Base-by-base conservation (phyloP, 2,113 vertebrate species). In the Cacatua alba region DNA sequence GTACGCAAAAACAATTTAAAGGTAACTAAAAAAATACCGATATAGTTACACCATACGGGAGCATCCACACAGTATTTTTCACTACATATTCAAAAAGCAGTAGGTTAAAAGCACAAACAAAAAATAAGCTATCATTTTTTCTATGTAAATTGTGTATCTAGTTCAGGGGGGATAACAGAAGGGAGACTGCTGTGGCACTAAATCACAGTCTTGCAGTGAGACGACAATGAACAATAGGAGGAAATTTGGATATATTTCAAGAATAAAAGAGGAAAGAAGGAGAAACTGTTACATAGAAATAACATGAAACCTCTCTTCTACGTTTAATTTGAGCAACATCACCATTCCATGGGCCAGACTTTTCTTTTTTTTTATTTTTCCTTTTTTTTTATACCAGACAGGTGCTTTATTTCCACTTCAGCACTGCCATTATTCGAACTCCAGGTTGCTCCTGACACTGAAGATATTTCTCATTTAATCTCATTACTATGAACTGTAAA, bases 41-140 rank as follows among this genome's bases (percentile, higher is more conserved):
- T 48, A 39, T 20, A 76, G 7, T 35, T 71, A 69, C 8, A 72
- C 1, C 2, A 0, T 2, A 14, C 24, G 13, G 15, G 6, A 39
- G 44, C 11, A 74, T 13, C 16, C 23, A 25, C 2, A 3, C 17
- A 62, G 28, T 70, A 43, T 35, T 84, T 20, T 23, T 90, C 43
- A 28, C 10, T 46, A 53, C 15, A 26, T 6, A 25, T 57, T 82
- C 31, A 82, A 82, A 82, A 25, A 72, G 15, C 17, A 52, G 20
- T 43, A 88, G 65, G 75, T 55, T 92, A 57, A 79, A 88, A 55
- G 25, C 24, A 44, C 2, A 33, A 39, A 59, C 11, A 21, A 19
- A 69, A 94, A 68, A 77, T 15, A 87, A 76, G 44, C 2, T 15
- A 25, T 39, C 10, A 5, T 28, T n/a, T 88, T 82, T 72, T 44